phyloP scores from a whole-genome alignment of 2,888 invertebrate species.

The Nomada hirtipes region DNA sequence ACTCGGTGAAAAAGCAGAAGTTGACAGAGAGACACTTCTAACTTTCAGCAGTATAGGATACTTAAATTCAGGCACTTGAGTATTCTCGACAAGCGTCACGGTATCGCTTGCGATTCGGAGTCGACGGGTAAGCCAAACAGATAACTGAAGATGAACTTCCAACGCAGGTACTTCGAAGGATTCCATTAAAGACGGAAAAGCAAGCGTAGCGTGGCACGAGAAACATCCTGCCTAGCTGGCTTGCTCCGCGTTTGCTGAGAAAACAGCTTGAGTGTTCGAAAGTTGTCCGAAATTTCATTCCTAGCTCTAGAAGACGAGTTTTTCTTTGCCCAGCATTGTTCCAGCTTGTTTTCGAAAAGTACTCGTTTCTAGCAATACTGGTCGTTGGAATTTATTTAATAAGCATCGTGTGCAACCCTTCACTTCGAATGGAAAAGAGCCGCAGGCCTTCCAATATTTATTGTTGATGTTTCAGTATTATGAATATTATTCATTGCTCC shows the following conservation, averaged over 20 bases:
- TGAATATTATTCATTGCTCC: too few species aligned
- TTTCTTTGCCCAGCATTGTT: constrained; percentile 2
- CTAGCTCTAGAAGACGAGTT: neutral
- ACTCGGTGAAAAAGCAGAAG: constrained; percentile 11
- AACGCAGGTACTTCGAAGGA: constrained; percentile 20
- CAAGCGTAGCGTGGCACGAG: constrained; percentile 1
- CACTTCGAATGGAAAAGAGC: too few species aligned
- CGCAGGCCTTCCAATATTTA: too few species aligned
- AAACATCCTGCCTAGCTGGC: neutral
- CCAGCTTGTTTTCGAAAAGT: neutral
- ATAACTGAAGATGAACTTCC: constrained; percentile 19
- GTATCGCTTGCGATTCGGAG: neutral
- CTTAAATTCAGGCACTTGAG: constrained; percentile 8
- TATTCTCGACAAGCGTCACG: constrained; percentile 6
- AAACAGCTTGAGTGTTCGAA: constrained; percentile 34
- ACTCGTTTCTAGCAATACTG: neutral
- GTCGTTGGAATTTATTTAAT: neutral
- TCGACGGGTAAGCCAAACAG: constrained; percentile 5
- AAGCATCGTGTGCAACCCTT: too few species aligned
- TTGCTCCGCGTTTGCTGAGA: constrained; percentile 24
- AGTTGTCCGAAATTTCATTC: constrained; percentile 23
- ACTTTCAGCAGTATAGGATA: constrained; percentile 13
- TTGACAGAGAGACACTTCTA: constrained; percentile 16
- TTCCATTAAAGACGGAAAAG: constrained; percentile 17
- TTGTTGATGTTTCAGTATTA: too few species aligned